Conservation (phyloP, 2,888 invertebrate genomes). For the Tetragnatha montana region DNA sequence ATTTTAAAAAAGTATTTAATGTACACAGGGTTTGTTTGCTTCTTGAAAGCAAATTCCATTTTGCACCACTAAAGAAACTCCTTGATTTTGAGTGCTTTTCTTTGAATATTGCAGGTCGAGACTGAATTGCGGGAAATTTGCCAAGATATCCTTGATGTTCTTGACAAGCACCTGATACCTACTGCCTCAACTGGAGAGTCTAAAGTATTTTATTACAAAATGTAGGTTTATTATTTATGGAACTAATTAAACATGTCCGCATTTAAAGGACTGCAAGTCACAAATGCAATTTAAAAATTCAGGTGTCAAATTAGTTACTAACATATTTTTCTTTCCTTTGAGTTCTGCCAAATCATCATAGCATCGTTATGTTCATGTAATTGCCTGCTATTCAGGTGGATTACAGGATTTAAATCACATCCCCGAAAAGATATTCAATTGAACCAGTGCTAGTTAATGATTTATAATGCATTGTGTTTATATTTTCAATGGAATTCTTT, state of each 20-base stretch:
- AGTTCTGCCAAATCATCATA: too few relatives aligned
- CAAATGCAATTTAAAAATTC: background rate
- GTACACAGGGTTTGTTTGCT: too few relatives aligned
- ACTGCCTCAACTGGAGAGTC: constrained; percentile 95
- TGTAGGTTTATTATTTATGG: constrained; percentile 82
- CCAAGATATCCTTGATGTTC: constrained; percentile 92
- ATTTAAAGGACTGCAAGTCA: background rate
- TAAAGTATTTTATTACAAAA: constrained; percentile 95
- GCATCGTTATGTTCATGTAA: too few relatives aligned
- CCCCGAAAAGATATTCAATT: too few relatives aligned
- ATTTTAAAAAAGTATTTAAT: too few relatives aligned
- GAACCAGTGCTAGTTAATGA: too few relatives aligned
- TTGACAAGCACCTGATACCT: constrained; percentile 96
- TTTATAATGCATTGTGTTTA: too few relatives aligned
- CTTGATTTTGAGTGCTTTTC: background rate
- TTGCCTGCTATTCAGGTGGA: too few relatives aligned
- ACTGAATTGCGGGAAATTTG: constrained; percentile 97
- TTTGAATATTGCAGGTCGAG: constrained; percentile 83
- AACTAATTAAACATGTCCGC: background rate
- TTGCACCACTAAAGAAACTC: background rate
- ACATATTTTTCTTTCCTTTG: background rate
- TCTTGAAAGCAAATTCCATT: background rate
- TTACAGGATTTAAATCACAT: too few relatives aligned
- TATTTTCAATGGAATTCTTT: too few relatives aligned
- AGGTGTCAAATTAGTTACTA: background rate